phyloP scores from a whole-genome alignment of 2,888 invertebrate species.

The Chrysodeixis includens region DNA sequence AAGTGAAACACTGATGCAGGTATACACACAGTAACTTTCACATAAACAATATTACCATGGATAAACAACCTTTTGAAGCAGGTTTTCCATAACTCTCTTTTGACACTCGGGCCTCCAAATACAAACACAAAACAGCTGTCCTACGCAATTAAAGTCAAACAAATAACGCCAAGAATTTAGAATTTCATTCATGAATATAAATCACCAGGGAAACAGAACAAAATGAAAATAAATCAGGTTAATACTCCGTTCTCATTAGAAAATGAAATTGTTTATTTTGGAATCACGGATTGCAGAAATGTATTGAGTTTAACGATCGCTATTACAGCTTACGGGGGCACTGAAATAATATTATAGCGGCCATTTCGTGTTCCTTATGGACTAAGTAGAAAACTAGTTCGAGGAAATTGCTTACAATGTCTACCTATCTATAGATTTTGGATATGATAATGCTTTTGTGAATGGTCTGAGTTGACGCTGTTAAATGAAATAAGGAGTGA shows the following conservation, averaged over 20 bases:
- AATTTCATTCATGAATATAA: neutral
- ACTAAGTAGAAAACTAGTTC: neutral
- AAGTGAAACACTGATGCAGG: too few relatives aligned
- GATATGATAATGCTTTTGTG: too few relatives aligned
- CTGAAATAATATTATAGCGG: conserved; percentile 8
- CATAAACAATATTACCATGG: too few relatives aligned
- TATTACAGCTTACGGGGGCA: conserved; percentile 9
- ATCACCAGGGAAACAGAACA: conserved; percentile 9
- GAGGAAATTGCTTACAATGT: neutral
- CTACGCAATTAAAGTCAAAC: neutral
- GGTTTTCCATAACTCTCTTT: neutral
- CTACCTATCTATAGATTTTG: neutral
- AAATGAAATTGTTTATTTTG: conserved; percentile 25
- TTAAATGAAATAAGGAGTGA: too few relatives aligned
- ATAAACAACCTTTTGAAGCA: neutral
- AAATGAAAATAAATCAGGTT: conserved; percentile 15
- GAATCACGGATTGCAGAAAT: conserved; percentile 16
- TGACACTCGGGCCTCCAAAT: neutral
- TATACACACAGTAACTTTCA: too few relatives aligned
- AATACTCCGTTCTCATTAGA: conserved; percentile 9
- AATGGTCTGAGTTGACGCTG: too few relatives aligned
- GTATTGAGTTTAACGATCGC: conserved; percentile 32
- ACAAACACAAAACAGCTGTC: neutral
- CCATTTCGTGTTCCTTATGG: conserved; percentile 15
- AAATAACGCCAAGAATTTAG: neutral